Evolutionary conservation across 2,797 vertebrate species (phyloP), one percentile per base, ranked within the genome.

Genomic region (Alcedo atthis): DNA sequence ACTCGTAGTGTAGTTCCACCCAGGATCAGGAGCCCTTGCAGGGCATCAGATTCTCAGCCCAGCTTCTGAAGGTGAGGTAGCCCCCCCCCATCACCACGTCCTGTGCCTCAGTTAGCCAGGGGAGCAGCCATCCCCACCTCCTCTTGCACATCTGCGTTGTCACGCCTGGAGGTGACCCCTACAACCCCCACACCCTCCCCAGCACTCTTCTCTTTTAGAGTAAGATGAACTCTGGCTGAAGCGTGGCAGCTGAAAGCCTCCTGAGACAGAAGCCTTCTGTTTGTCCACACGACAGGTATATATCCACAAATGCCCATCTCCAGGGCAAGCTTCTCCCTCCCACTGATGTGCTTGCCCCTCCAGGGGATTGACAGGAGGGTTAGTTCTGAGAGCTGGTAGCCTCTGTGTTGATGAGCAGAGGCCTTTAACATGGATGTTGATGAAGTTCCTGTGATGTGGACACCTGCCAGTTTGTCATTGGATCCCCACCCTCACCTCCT

Each of bases 361-460:
- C 89, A 48, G 76, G 53, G 32, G 8, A 4, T 62, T 55, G 57
- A 13, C 81, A 76, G 92, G 86, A 89, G 78, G 49, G 40, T 93
- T 91, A 79, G 73, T 92, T 83, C 82, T 66, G 81, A 92, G 94
- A 61, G 59, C 66, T n/a, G 4, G 92, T 87, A 90, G 68, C 59
- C 74, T 89, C 86, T 35, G 55, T 53, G 69, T 51, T 90, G 75
- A 74, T 90, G 77, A 94, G 55, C 12, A 3, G 15, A 76, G 69
- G 87, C 90, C 89, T 73, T 89, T 91, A 83, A 78, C n/a, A 17
- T 87, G 92, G 92, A 88, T 57, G 86, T 93, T 77, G 62, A 85
- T 90, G 83, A 70, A 76, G 77, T 87, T 91, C 92, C 87, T 93
- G 64, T 83, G 45, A 64, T 82, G 58, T 92, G 92, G 67, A 70